Conservation (phyloP, 1,140 invertebrate species). For the Hylaeus volcanicus region DNA sequence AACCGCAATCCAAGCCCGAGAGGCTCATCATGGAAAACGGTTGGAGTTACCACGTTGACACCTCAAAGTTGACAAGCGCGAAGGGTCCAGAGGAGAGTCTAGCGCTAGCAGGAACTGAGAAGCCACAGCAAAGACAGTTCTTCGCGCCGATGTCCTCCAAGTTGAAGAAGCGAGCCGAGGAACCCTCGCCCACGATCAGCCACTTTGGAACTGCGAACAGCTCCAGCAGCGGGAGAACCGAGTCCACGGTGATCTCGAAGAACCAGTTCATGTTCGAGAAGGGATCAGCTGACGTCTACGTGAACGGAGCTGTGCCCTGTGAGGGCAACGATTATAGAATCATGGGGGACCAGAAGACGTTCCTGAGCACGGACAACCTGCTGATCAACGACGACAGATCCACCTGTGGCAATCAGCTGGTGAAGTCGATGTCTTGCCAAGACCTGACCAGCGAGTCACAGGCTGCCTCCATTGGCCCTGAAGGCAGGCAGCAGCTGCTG, state of each 20-base stretch:
- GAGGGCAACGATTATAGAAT: background rate
- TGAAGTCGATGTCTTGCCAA: constrained; percentile 74
- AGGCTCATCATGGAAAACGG: background rate
- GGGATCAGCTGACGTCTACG: constrained; percentile 71
- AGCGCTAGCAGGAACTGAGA: constrained; percentile 15
- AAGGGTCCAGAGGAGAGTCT: constrained; percentile 5
- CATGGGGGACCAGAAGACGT: constrained; percentile 52
- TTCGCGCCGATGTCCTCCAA: constrained; percentile 76
- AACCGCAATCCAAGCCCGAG: constrained; percentile 1
- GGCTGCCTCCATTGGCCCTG: constrained; percentile 12
- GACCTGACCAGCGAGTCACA: constrained; percentile 64
- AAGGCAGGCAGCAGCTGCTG: constrained; percentile 44
- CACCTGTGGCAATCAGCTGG: constrained; percentile 48
- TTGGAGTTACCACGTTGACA: background rate
- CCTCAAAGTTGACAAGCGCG: background rate
- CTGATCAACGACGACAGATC: constrained; percentile 26
- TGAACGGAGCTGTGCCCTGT: constrained; percentile 65
- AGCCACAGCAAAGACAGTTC: constrained; percentile 73
- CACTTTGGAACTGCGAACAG: constrained; percentile 62
- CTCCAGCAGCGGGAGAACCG: constrained; percentile 66
- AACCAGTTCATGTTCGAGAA: constrained; percentile 52
- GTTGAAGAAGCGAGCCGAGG: constrained; percentile 40
- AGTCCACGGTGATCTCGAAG: constrained; percentile 67
- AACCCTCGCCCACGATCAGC: constrained; percentile 40
- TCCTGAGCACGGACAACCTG: constrained; percentile 65